phyloP scores from a whole-genome alignment of 2,888 invertebrate species.

The Prosapia bicincta region DNA sequence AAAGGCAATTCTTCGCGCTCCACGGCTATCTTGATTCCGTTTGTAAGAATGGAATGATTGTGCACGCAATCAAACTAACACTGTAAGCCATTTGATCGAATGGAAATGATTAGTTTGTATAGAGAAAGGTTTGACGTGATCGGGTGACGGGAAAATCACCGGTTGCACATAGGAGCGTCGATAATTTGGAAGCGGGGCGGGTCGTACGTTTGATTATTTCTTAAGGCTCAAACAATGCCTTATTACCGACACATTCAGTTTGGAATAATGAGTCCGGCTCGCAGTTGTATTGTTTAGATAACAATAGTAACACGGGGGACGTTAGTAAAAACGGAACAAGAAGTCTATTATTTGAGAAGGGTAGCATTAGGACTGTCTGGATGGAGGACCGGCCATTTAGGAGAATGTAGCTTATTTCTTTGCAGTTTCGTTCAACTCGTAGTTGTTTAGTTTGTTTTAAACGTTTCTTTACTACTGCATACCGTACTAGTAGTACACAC shows the following conservation, averaged over 20 bases:
- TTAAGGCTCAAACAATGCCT: neutral
- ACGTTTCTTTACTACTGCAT: too few relatives aligned
- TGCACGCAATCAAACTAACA: neutral
- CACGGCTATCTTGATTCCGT: neutral
- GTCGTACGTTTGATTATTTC: neutral
- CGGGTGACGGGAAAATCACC: neutral
- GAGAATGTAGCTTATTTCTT: too few relatives aligned
- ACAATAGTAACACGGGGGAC: neutral
- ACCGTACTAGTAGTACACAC: too few relatives aligned
- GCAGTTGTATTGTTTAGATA: neutral
- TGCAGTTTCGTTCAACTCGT: too few relatives aligned
- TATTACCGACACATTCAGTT: neutral
- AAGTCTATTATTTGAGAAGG: neutral
- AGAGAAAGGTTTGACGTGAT: neutral
- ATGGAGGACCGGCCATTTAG: neutral
- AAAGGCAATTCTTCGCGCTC: too few relatives aligned
- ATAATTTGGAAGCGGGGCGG: neutral
- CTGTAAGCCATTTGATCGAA: neutral
- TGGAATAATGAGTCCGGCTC: neutral
- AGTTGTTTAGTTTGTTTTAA: too few relatives aligned
- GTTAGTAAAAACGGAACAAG: neutral
- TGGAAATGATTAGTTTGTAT: neutral
- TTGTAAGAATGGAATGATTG: neutral
- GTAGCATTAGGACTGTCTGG: neutral
- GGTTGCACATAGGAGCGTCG: too few relatives aligned